These are phyloP conservation scores for Silurus glanis DNA, from an alignment of 2,113 vertebrate species.

Conservation along the genomic window DNA sequence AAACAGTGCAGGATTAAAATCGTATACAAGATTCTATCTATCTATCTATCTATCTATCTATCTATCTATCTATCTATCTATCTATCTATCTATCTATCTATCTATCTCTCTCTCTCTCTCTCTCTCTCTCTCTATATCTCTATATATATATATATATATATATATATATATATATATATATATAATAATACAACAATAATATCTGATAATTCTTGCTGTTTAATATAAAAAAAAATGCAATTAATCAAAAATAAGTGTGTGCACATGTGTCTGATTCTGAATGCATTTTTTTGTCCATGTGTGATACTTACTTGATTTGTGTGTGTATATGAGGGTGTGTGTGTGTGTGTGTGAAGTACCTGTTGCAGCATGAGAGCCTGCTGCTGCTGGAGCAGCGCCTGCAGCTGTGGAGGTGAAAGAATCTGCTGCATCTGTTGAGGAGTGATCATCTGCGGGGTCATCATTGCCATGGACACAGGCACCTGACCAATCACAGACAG, in stretches of 20 bases:
- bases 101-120: no score
- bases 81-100: no score
- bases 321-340: constrained; percentile 32
- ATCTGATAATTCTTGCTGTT: no score
- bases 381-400: constrained; percentile 96
- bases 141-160: no score
- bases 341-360: constrained; percentile 71
- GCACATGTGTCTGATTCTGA: neutral
- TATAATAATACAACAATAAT: no score
- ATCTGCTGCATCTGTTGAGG: constrained; percentile 99
- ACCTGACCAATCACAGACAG: constrained; percentile 74
- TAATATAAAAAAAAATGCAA: neutral
- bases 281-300: neutral
- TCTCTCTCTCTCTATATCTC: no score
- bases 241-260: neutral
- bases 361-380: constrained; percentile 98
- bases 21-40: neutral
- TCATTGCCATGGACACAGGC: constrained; percentile 97
- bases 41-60: neutral
- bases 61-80: no score
- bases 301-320: constrained; percentile 12
- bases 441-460: constrained; percentile 98
- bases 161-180: no score
- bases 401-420: constrained; percentile 93
- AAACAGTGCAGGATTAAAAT: neutral